phyloP scores from a whole-genome alignment of 2,888 invertebrate genomes.

The Adelognathus sp. region DNA sequence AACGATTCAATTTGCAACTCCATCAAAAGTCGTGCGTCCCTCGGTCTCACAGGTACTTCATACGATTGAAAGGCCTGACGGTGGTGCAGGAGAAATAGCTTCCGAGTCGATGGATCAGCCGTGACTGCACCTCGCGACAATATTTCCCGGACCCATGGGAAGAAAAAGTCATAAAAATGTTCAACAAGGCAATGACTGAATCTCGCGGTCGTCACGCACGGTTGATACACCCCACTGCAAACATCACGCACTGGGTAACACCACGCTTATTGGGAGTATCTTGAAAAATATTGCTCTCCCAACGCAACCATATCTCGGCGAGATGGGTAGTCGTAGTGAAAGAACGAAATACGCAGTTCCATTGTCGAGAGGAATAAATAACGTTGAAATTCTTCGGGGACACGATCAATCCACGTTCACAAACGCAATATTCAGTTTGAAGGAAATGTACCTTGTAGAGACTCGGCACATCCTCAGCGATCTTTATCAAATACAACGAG shows the following conservation, averaged over 20 bases:
- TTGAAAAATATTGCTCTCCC: constrained; percentile 43
- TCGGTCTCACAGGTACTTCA: constrained; percentile 41
- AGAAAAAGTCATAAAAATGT: constrained; percentile 57
- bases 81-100: constrained; percentile 37
- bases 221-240: constrained; percentile 25
- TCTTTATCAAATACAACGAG: constrained; percentile 50
- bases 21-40: not conserved
- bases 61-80: constrained; percentile 44
- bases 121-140: constrained; percentile 29
- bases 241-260: constrained; percentile 8
- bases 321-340: no score
- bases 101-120: constrained; percentile 43
- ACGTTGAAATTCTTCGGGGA: constrained; percentile 45
- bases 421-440: constrained; percentile 45
- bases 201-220: constrained; percentile 37
- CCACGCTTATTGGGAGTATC: constrained; percentile 21
- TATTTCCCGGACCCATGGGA: constrained; percentile 54
- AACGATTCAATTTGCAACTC: not conserved
- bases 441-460: constrained; percentile 39
- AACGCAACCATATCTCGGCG: not conserved
- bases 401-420: constrained; percentile 46
- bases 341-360: not conserved
- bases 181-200: constrained; percentile 49
- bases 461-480: constrained; percentile 51
- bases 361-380: constrained; percentile 18